A percentile compares a stretch with the other conserved stretches of the same genome.
Evolutionary conservation across 1,140 invertebrate genomes (phyloP).

Genomic region (Anastrepha obliqua): DNA sequence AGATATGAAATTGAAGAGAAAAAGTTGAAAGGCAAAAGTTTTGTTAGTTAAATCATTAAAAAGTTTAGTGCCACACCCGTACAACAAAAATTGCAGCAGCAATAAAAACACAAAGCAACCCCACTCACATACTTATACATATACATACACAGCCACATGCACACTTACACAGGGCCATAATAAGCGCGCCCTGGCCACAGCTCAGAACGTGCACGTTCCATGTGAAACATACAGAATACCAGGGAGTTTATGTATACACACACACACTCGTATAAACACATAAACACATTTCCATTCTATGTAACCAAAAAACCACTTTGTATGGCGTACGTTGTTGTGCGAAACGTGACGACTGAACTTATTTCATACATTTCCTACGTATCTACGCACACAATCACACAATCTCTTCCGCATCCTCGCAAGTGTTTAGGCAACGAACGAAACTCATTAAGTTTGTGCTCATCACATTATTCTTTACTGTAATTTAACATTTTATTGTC

Average conservation of each 20-base stretch:
- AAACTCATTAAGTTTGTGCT: background rate
- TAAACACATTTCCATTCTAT: too few relatives aligned
- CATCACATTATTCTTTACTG: background rate
- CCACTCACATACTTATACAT: background rate
- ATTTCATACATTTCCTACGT: too few relatives aligned
- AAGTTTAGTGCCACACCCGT: constrained; percentile 66
- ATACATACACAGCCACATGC: background rate
- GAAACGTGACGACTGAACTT: too few relatives aligned
- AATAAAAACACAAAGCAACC: background rate
- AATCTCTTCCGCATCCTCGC: too few relatives aligned
- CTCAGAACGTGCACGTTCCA: background rate
- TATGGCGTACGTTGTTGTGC: too few relatives aligned
- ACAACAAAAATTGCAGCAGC: constrained; percentile 13
- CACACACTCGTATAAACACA: background rate
- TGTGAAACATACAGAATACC: background rate
- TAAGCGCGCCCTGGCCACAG: too few relatives aligned
- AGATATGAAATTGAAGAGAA: constrained; percentile 55
- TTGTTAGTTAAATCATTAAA: constrained; percentile 74
- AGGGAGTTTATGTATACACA: background rate
- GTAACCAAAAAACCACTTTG: too few relatives aligned
- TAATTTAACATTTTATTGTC: too few relatives aligned
- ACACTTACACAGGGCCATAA: background rate
- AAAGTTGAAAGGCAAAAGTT: constrained; percentile 66
- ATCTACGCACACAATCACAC: too few relatives aligned
- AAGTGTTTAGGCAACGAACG: background rate